phyloP scores from a whole-genome alignment of 2,888 invertebrate genomes.

The Oasisia sp. region DNA sequence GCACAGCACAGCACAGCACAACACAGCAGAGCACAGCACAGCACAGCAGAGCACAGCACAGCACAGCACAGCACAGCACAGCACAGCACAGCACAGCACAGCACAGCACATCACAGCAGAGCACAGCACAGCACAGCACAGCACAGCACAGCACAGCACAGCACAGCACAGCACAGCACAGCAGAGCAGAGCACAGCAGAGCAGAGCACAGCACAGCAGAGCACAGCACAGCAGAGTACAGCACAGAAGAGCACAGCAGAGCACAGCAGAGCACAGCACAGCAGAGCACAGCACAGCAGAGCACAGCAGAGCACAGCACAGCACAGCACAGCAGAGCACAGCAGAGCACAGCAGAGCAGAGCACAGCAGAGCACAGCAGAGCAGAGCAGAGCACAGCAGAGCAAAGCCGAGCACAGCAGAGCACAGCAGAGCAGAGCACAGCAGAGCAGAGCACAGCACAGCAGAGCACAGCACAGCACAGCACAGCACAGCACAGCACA shows the following conservation, averaged over 20 bases:
- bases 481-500: neutral
- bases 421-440: neutral
- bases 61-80: neutral
- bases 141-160: neutral
- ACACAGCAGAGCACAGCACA: neutral
- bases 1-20: constrained; percentile 17
- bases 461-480: neutral
- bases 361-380: neutral
- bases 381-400: neutral
- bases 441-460: neutral
- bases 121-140: neutral
- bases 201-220: neutral
- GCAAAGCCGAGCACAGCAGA: neutral
- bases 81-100: neutral
- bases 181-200: neutral
- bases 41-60: neutral
- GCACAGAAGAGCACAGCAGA: neutral
- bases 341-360: neutral
- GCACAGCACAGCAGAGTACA: constrained; percentile 8
- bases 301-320: neutral
- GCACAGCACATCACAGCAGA: neutral
- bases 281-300: neutral
- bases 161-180: neutral
- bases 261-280: neutral
- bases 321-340: constrained; percentile 7